These are phyloP conservation scores for Nymphalis io DNA, from an alignment of 1,140 invertebrate genomes.

Conservation along the genomic window DNA sequence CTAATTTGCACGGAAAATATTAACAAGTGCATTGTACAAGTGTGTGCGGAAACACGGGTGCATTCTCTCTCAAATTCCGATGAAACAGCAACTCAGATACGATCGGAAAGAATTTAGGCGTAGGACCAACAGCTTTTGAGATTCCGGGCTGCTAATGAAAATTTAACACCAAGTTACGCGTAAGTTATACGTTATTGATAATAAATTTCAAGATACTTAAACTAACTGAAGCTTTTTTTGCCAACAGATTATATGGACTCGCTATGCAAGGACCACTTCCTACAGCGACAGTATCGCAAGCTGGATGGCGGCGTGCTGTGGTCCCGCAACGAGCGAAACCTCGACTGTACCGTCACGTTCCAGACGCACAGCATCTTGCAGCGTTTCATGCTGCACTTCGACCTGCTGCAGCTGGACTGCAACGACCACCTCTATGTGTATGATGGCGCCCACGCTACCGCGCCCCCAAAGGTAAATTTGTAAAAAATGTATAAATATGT, in stretches of 20 bases:
- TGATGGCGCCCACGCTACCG: slow-evolving; percentile 94
- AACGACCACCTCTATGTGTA: slow-evolving; percentile 96
- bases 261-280: slow-evolving; percentile 92
- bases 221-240: not conserved
- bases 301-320: slow-evolving; percentile 94
- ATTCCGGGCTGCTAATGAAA: no score
- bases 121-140: no score
- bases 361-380: slow-evolving; percentile 96
- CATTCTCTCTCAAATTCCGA: no score
- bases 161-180: no score
- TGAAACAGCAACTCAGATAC: no score
- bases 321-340: slow-evolving; percentile 93
- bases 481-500: no score
- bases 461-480: slow-evolving; percentile 88
- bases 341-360: slow-evolving; percentile 95
- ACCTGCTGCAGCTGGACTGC: slow-evolving; percentile 90
- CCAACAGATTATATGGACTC: slow-evolving; percentile 90
- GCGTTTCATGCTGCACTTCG: slow-evolving; percentile 95
- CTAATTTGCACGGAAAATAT: no score
- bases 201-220: not conserved
- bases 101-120: no score
- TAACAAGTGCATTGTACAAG: no score
- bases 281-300: slow-evolving; percentile 92
- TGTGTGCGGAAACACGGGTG: no score
- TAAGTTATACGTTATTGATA: no score